Evolutionary conservation across 2,888 invertebrate species (phyloP).

Genomic region (Caenorhabditis uteleia): DNA sequence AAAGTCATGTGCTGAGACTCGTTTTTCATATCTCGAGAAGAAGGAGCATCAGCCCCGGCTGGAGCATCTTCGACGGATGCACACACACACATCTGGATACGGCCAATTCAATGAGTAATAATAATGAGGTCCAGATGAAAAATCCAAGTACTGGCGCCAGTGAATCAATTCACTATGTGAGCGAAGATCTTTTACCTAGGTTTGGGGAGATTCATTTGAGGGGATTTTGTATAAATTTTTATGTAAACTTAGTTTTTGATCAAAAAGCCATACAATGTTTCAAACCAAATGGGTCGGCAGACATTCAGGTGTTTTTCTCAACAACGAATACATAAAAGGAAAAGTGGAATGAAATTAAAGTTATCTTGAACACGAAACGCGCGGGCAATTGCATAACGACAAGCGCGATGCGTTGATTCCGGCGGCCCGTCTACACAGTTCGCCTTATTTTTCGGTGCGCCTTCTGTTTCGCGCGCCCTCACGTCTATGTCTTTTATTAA

Average conservation of each 20-base stretch:
- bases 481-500: constrained; percentile 12
- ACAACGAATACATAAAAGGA: background rate
- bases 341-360: background rate
- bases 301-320: no score
- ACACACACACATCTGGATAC: constrained; percentile 38
- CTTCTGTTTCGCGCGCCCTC: background rate
- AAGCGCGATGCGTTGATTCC: background rate
- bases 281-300: no score
- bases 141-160: background rate
- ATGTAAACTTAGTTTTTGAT: background rate
- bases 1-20: constrained; percentile 33
- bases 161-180: background rate
- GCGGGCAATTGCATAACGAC: constrained; percentile 1
- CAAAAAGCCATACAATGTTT: no score
- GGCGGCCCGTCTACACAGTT: no score
- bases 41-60: no score
- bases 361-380: constrained; percentile 1
- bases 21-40: constrained; percentile 37
- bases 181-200: background rate
- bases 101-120: constrained; percentile 50
- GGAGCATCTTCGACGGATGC: no score
- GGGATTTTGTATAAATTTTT: background rate
- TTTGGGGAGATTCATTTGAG: background rate
- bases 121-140: constrained; percentile 50
- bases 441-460: background rate